Evolutionary conservation across 2,888 invertebrate genomes (phyloP).

Genomic region (Periphyllus acericola): DNA sequence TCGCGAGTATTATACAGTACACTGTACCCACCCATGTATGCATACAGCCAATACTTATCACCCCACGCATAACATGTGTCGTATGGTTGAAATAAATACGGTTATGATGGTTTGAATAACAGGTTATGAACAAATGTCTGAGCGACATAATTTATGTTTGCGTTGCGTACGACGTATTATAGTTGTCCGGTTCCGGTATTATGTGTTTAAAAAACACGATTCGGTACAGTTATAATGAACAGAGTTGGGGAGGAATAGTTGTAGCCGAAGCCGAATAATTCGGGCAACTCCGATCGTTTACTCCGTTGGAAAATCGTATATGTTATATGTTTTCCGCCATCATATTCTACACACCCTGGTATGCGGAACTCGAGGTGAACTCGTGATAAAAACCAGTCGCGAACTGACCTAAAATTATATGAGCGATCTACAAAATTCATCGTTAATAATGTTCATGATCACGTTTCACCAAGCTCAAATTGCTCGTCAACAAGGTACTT

Average conservation of each 20-base stretch:
- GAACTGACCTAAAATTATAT: neutral
- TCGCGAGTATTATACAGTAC: too few species aligned
- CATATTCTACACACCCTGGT: neutral
- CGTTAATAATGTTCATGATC: neutral
- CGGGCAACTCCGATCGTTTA: neutral
- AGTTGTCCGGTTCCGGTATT: neutral
- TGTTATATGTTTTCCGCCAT: neutral
- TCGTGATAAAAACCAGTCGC: neutral
- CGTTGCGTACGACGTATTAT: neutral
- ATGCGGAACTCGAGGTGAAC: conserved; percentile 3
- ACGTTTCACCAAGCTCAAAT: neutral
- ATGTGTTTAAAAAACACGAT: neutral
- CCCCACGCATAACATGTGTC: too few species aligned
- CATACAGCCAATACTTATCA: too few species aligned
- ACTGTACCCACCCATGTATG: too few species aligned
- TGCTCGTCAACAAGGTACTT: neutral
- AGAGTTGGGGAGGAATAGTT: neutral
- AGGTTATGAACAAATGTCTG: neutral
- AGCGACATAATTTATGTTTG: neutral
- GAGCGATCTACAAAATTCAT: neutral
- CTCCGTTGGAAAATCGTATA: neutral
- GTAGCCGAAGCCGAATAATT: neutral
- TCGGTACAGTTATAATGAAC: neutral
- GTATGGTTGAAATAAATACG: too few species aligned
- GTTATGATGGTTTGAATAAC: neutral